These are phyloP conservation scores for Galagoides demidoff DNA, from an alignment of 2,797 vertebrate species.

Conservation along the genomic window DNA sequence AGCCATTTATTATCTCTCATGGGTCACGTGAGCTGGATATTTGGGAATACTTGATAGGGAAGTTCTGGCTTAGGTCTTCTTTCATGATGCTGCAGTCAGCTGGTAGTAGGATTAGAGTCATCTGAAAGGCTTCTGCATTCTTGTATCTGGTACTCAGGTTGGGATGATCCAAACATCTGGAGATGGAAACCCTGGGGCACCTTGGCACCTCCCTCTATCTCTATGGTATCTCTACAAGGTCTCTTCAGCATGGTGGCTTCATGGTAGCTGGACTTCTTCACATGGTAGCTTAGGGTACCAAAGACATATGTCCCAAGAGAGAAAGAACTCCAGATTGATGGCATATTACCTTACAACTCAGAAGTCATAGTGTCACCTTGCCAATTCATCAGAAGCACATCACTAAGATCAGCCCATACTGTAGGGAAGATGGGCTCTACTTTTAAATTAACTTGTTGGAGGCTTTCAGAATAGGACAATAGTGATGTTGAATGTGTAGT, in stretches of 20 bases:
- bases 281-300: background rate
- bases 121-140: slow-evolving; percentile 23
- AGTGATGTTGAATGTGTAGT: background rate
- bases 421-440: background rate
- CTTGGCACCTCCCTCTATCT: background rate
- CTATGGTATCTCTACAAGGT: background rate
- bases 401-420: background rate
- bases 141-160: background rate
- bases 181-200: background rate
- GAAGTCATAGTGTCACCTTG: background rate
- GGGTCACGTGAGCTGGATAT: background rate
- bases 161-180: background rate
- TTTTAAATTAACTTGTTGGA: background rate
- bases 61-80: background rate
- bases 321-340: background rate
- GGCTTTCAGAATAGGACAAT: background rate
- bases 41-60: background rate
- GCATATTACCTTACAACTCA: background rate
- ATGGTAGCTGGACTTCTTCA: background rate
- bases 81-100: background rate
- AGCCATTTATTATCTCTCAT: slow-evolving; percentile 5
- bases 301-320: background rate
- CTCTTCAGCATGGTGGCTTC: background rate
- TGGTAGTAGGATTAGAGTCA: background rate
- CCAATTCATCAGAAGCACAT: background rate